Evolutionary conservation across 2,888 invertebrate genomes (phyloP).

Genomic region (Eremobia ochroleuca): DNA sequence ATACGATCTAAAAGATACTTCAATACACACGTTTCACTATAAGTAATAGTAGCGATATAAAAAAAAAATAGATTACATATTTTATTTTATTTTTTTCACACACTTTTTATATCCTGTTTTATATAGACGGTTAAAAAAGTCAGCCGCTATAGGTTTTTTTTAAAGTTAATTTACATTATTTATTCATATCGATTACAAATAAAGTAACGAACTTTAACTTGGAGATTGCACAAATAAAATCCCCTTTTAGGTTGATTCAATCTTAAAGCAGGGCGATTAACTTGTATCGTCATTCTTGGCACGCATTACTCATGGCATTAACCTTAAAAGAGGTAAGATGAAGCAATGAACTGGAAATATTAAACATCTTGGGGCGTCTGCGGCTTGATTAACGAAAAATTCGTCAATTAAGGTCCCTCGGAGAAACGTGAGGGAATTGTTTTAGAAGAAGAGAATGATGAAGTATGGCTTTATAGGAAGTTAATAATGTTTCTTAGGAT

Average conservation of each 20-base stretch:
- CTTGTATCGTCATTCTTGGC: not conserved
- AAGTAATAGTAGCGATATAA: not conserved
- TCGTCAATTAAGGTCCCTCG: constrained; percentile 25
- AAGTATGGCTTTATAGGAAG: not conserved
- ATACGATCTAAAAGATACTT: not conserved
- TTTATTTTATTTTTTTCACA: too few species aligned
- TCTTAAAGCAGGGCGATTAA: not conserved
- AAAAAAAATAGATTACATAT: too few species aligned
- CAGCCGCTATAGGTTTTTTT: not conserved
- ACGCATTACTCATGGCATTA: constrained; percentile 5
- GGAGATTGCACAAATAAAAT: not conserved
- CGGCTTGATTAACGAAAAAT: constrained; percentile 46
- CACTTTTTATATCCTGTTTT: not conserved
- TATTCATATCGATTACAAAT: not conserved
- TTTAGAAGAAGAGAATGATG: not conserved
- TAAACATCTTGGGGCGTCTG: constrained; percentile 9
- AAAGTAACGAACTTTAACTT: not conserved
- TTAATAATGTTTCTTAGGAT: not conserved
- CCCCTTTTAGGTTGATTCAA: not conserved
- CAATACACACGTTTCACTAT: not conserved
- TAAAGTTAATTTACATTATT: not conserved
- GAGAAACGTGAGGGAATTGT: constrained; percentile 34
- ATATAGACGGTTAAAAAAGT: not conserved
- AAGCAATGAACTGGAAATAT: constrained; percentile 34
- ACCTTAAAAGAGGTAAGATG: not conserved